Conservation (phyloP, 2,888 invertebrate genomes). For the Hemaris fuciformis region DNA sequence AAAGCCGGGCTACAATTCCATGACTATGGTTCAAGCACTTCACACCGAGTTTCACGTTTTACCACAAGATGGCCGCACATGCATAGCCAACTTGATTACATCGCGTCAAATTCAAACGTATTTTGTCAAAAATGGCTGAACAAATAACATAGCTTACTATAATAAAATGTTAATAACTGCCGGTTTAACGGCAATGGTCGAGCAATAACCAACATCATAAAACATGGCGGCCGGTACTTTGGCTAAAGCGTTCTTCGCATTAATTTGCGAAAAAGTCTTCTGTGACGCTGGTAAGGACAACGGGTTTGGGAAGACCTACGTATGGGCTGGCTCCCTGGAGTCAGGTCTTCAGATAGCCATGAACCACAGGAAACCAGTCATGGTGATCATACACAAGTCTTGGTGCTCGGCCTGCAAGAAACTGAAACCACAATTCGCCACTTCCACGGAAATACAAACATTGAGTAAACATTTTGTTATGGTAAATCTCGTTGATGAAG, state of each 20-base stretch:
- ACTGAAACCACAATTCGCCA: conserved; percentile 83
- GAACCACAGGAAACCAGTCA: conserved; percentile 80
- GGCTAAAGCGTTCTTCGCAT: conserved; percentile 51
- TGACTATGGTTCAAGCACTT: background rate
- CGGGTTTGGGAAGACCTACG: conserved; percentile 68
- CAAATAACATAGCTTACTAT: conserved; percentile 29
- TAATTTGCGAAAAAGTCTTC: conserved; percentile 50
- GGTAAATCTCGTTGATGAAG: conserved; percentile 84
- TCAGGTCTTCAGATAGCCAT: conserved; percentile 66
- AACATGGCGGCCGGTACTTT: conserved; percentile 56
- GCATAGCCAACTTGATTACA: conserved; percentile 15
- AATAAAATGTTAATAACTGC: conserved; percentile 47
- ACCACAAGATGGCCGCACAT: conserved; percentile 29
- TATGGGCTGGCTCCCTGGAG: conserved; percentile 73
- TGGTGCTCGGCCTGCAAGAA: conserved; percentile 85
- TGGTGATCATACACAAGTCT: conserved; percentile 85
- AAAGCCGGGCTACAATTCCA: background rate
- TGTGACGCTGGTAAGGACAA: conserved; percentile 61
- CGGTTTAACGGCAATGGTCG: conserved; percentile 22
- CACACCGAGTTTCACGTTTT: background rate
- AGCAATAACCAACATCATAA: conserved; percentile 15
- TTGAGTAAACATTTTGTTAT: conserved; percentile 84
- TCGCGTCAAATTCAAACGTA: conserved; percentile 30
- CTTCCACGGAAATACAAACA: conserved; percentile 76
- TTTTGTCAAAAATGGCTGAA: conserved; percentile 47